Evolutionary conservation across 2,113 vertebrate species (phyloP), one percentile per base, ranked within the genome.

Genomic region (Entomyzon cyanotis): DNA sequence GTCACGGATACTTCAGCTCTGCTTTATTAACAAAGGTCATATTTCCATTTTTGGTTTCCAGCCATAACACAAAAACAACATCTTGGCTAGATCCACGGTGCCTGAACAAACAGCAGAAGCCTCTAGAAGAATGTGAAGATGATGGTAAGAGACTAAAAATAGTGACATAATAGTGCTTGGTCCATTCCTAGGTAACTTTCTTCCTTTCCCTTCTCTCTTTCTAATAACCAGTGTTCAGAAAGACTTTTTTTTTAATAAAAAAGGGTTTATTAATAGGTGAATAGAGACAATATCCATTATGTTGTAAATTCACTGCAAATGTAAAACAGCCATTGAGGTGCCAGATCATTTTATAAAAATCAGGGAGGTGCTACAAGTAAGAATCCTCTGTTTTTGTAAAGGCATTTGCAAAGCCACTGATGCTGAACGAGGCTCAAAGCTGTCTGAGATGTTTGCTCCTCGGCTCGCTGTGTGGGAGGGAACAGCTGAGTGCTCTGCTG

Each of bases 71-170:
- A 97, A 99, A 99, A 98, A 99, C 99, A 80, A 99, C 99, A 81
- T 99, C 99, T 95, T 99, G 99, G 99, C 98, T 99, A 97, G 99
- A 99, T 98, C 99, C 99, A 97, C 99, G 99, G 98, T 99, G 99
- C 98, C 98, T 99, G 98, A 99, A 98, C 97, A 99, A 99, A 97
- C 99, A 99, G 96, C 99, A 99, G 97, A 99, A 99, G 97, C 99
- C 99, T 97, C 98, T 99, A 97, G 99, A 99, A 98, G 99, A 99
- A 98, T 99, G 99, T 98, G 99, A 99, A 98, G 99, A 99, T 96
- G 99, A 99, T 96, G 99, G 99, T 99, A 99, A 95, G 98, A 77
- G 39, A 41, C 39, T 30, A 27, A 53, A 75, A 86, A 60, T 25
- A 35, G 9, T 65, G 63, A 59, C 47, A 33, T 82, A 60, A 52